Percentiles rank a stretch among this genome's conserved stretches.
These are phyloP conservation scores for Nomada hirtipes DNA, from an alignment of 2,888 invertebrate genomes.

Conservation along the genomic window DNA sequence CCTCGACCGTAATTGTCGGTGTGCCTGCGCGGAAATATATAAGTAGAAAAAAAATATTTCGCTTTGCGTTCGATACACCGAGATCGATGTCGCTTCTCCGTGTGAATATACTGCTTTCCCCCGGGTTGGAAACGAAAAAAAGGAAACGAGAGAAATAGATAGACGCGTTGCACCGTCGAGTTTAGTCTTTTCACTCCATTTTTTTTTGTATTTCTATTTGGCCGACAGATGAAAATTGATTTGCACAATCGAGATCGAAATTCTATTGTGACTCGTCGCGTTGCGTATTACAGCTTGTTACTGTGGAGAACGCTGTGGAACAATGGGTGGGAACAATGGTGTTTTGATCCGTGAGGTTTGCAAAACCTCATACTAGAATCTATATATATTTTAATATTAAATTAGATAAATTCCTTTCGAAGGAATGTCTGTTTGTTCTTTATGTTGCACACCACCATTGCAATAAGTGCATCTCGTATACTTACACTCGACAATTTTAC, in stretches of 20 bases:
- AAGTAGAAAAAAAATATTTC: conserved; percentile 52
- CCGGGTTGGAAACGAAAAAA: not conserved
- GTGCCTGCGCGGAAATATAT: conserved; percentile 83
- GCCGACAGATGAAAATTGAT: no score
- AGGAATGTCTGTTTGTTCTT: conserved; percentile 34
- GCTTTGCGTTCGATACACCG: not conserved
- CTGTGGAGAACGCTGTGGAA: not conserved
- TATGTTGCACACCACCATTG: conserved; percentile 38
- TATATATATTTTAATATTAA: no score
- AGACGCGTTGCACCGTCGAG: not conserved
- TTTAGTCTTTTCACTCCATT: not conserved
- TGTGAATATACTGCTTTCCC: not conserved
- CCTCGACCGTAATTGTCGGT: conserved; percentile 84
- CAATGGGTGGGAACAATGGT: not conserved
- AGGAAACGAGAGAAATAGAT: not conserved
- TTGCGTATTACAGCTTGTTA: not conserved
- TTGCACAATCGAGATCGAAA: not conserved
- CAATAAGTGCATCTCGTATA: not conserved
- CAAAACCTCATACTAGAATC: no score
- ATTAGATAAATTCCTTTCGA: not conserved
- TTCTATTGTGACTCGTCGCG: not conserved
- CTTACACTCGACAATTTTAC: not conserved
- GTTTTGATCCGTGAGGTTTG: not conserved
- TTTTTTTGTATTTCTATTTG: not conserved
- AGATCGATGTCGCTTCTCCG: conserved; percentile 10